A percentile compares a stretch with the other conserved stretches of the same genome.
These are phyloP conservation scores for Uropetala carovei DNA, from an alignment of 2,888 invertebrate species.

Conservation along the genomic window DNA sequence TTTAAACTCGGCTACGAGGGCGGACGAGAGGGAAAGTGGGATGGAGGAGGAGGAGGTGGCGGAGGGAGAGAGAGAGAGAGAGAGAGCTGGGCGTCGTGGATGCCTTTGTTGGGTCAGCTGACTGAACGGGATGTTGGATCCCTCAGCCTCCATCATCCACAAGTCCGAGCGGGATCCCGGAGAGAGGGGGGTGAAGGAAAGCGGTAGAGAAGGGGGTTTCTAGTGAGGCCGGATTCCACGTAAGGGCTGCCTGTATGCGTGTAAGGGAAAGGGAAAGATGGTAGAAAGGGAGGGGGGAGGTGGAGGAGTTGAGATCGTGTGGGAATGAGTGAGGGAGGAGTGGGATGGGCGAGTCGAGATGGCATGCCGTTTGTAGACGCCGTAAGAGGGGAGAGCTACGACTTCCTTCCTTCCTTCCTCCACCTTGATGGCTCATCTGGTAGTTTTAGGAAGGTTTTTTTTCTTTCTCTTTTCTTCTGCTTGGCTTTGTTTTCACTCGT, in stretches of 20 bases:
- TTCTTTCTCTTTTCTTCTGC: not conserved
- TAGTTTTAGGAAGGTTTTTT: not conserved
- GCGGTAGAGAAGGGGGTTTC: not conserved
- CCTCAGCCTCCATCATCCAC: no score
- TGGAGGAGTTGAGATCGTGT: no score
- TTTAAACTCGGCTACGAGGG: not conserved
- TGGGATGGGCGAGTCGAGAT: no score
- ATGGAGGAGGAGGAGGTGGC: not conserved
- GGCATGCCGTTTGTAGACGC: no score
- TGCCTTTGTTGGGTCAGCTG: not conserved
- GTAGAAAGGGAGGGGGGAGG: no score
- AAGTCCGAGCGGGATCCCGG: no score
- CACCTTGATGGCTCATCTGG: not conserved
- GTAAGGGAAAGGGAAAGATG: no score
- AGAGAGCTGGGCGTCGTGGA: not conserved
- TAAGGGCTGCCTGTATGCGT: no score
- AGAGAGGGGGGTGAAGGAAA: not conserved
- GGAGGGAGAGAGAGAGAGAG: no score
- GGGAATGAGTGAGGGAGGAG: no score
- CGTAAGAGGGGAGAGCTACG: not conserved
- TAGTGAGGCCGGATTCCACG: no score
- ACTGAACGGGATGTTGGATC: not conserved
- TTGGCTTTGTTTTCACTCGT: no score
- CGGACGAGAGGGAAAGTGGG: not conserved
- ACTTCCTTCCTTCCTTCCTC: not conserved